Conservation (phyloP, 1,140 invertebrate genomes). For the Microplitis demolitor region DNA sequence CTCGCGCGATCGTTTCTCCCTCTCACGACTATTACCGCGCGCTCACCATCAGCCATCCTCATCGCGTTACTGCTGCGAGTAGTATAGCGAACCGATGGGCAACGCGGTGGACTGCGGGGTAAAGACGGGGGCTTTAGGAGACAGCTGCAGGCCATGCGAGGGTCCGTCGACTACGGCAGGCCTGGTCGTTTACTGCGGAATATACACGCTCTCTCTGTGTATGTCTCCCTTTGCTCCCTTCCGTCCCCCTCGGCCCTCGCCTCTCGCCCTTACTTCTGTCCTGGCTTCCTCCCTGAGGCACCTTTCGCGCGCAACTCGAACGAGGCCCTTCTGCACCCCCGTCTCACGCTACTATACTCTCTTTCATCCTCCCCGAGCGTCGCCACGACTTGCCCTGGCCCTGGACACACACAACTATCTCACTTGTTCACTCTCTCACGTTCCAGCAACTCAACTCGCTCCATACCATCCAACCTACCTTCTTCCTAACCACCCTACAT, state of each 20-base stretch:
- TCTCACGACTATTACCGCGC: not conserved
- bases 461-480: not conserved
- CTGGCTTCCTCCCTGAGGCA: not conserved
- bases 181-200: constrained; percentile 36
- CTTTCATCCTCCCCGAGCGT: not conserved
- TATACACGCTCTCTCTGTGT: constrained; percentile 20
- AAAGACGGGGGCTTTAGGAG: constrained; percentile 39
- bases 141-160: constrained; percentile 53
- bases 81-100: not conserved
- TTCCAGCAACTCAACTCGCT: constrained; percentile 1
- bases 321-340: constrained; percentile 17
- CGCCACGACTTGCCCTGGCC: constrained; percentile 11
- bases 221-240: constrained; percentile 3
- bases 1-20: constrained; percentile 18
- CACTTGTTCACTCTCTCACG: not conserved
- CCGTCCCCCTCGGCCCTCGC: constrained; percentile 13
- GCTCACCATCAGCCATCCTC: not conserved
- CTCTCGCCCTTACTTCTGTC: not conserved
- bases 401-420: not conserved
- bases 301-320: constrained; percentile 12
- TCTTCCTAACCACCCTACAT: constrained; percentile 8
- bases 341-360: not conserved
- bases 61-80: not conserved
- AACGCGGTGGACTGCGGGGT: constrained; percentile 18
- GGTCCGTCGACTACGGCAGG: constrained; percentile 29